phyloP scores from a whole-genome alignment of 2,888 invertebrate species.

The Metallyticus violacea region DNA sequence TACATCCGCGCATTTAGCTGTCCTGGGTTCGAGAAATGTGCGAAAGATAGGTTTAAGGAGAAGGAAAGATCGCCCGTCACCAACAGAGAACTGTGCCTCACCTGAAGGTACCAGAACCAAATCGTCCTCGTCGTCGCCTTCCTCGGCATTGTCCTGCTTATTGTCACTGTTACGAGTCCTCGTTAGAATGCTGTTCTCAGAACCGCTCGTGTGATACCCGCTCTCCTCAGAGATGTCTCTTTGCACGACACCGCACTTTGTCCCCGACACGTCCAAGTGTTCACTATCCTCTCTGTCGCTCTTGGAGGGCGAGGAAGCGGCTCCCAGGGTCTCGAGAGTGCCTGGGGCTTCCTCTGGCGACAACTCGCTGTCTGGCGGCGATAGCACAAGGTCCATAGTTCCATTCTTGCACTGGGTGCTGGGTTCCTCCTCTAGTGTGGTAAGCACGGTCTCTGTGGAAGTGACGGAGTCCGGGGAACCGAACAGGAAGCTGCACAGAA shows the following conservation, averaged over 20 bases:
- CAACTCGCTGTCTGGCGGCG: not conserved
- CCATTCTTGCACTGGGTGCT: not conserved
- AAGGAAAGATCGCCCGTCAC: too few species aligned
- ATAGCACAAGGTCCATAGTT: constrained; percentile 8
- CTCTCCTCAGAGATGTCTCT: constrained; percentile 2
- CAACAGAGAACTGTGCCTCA: constrained; percentile 34
- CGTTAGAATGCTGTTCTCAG: not conserved
- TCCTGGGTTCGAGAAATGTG: too few species aligned
- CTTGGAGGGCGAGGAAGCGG: not conserved
- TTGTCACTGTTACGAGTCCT: not conserved
- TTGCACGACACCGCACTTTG: not conserved
- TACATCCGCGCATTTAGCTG: too few species aligned
- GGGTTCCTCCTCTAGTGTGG: not conserved
- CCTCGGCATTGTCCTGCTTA: not conserved
- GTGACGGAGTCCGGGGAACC: constrained; percentile 10
- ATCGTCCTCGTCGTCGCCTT: constrained; percentile 37
- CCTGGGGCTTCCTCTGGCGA: not conserved
- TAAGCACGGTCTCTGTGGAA: not conserved
- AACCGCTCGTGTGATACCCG: not conserved
- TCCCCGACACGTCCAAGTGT: not conserved
- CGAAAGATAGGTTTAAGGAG: too few species aligned
- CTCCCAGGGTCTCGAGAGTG: not conserved
- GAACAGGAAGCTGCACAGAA: constrained; percentile 13
- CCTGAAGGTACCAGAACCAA: constrained; percentile 48
- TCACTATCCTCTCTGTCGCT: not conserved